phyloP scores from a whole-genome alignment of 2,888 invertebrate species.

The Amphipoea lucens region DNA sequence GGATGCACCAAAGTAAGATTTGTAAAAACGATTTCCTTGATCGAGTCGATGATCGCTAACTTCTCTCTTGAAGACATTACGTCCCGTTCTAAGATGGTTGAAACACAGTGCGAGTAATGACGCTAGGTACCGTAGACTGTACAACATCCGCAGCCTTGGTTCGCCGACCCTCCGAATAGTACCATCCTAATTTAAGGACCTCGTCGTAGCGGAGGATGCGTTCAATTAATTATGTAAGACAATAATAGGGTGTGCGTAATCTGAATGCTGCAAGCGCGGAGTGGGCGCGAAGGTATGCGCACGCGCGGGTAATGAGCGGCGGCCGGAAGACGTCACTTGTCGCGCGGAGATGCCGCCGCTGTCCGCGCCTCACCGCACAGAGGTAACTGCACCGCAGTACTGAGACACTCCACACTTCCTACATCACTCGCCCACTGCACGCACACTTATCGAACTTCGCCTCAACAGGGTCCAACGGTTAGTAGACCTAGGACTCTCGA shows the following conservation, averaged over 20 bases:
- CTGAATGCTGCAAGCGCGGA: conserved; percentile 57
- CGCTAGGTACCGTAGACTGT: neutral
- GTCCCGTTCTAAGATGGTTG: neutral
- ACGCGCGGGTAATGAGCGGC: conserved; percentile 69
- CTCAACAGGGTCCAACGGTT: neutral
- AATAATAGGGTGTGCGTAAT: conserved; percentile 63
- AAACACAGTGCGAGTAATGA: neutral
- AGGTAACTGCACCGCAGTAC: conserved; percentile 42
- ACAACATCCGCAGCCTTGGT: conserved; percentile 25
- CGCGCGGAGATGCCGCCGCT: conserved; percentile 63
- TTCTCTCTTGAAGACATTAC: neutral
- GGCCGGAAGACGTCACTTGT: conserved; percentile 73
- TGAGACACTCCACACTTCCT: conserved; percentile 33
- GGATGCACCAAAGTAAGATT: neutral
- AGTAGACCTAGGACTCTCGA: neutral
- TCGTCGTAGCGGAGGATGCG: conserved; percentile 54
- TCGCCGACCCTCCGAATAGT: conserved; percentile 27
- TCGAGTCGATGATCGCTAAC: neutral
- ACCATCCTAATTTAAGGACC: conserved; percentile 43
- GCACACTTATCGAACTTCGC: neutral
- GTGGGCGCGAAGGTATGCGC: conserved; percentile 69
- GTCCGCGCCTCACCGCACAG: conserved; percentile 46
- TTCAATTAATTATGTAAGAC: conserved; percentile 69
- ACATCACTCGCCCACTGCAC: conserved; percentile 9
- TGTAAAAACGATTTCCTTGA: neutral